Evolutionary conservation across 1,140 invertebrate species (phyloP), one percentile per base, ranked within the genome.

Genomic region (Polyergus mexicanus): DNA sequence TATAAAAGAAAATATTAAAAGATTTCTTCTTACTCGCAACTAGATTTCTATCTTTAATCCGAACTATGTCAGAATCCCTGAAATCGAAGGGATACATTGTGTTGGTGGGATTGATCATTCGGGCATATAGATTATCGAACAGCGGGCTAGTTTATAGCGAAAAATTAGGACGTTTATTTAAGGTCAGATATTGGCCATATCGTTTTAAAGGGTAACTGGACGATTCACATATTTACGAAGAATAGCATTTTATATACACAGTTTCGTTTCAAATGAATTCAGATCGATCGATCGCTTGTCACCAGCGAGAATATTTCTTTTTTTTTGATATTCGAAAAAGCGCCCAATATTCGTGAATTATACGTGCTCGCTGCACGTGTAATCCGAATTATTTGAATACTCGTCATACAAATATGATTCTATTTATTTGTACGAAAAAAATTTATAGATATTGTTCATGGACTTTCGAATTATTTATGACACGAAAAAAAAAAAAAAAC

Each of bases 331-430:
- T 28, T 22, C 16, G 32, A n/a, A n/a, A 69, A 80, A 80, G 38
- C 47, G 13, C 13, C 22, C 63, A 69, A 80, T 78, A 69, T 25
- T 80, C 22, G 32, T n/a, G 44, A 35, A 80, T 68, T 78, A 80
- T 69, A 5, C 32, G n/a, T 19, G 44, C 3, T 5, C 19, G 7
- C 2, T 10, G 4, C 41, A 41, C 35, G 38, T 13, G n/a, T 41
- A 16, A 16, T 28, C 5, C 38, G 38, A 47, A 80, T 80, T 56
- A 54, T 25, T 32, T 28, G 32, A 25, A 38, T 68, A 32, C n/a
- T 38, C 44, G 19, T 3, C 19, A 3, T 25, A 38, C 25, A 41
- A 69, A 69, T 41, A 54, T 28, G 32, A 80, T 54, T 38, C 44
- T 35, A 38, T 68, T 69, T 16, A 16, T 35, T 38, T 6, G 1